phyloP scores from a whole-genome alignment of 2,113 vertebrate genomes.

The Scartelaos histophorus region DNA sequence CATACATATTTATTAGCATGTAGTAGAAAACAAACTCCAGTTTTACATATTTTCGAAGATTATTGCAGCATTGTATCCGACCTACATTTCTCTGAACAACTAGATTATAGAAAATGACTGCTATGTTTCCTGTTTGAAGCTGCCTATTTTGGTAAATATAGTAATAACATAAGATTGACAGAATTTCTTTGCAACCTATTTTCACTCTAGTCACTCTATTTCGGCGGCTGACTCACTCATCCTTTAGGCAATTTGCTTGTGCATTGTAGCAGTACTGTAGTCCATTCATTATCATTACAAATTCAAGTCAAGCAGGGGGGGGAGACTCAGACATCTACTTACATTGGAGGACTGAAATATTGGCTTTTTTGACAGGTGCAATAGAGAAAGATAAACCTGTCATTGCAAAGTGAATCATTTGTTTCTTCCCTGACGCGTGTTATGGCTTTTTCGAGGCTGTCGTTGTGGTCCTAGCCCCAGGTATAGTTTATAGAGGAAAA shows the following conservation, averaged over 20 bases:
- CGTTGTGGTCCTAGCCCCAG: slow-evolving; percentile 35
- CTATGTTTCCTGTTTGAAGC: neutral
- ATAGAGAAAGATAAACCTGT: slow-evolving; percentile 67
- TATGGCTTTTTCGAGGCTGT: slow-evolving; percentile 45
- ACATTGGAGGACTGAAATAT: slow-evolving; percentile 33
- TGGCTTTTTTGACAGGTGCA: slow-evolving; percentile 60
- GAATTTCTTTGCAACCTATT: slow-evolving; percentile 15
- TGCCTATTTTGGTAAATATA: neutral
- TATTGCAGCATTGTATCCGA: neutral
- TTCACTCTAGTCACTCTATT: slow-evolving; percentile 11
- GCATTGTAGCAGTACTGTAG: neutral
- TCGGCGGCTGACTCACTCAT: slow-evolving; percentile 20
- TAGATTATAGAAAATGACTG: neutral
- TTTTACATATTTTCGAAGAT: neutral
- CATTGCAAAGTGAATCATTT: slow-evolving; percentile 64
- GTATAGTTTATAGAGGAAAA: slow-evolving; percentile 48
- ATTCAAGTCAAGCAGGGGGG: slow-evolving; percentile 23
- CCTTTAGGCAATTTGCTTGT: slow-evolving; percentile 16
- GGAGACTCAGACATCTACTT: slow-evolving; percentile 42
- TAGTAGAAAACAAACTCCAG: neutral
- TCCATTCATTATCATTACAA: slow-evolving; percentile 44
- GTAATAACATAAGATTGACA: slow-evolving; percentile 5
- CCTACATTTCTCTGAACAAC: neutral
- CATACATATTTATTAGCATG: neutral
- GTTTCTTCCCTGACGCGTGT: slow-evolving; percentile 48